These are phyloP conservation scores for Drosophila kanekoi DNA, from an alignment of 2,888 invertebrate genomes.

Conservation along the genomic window DNA sequence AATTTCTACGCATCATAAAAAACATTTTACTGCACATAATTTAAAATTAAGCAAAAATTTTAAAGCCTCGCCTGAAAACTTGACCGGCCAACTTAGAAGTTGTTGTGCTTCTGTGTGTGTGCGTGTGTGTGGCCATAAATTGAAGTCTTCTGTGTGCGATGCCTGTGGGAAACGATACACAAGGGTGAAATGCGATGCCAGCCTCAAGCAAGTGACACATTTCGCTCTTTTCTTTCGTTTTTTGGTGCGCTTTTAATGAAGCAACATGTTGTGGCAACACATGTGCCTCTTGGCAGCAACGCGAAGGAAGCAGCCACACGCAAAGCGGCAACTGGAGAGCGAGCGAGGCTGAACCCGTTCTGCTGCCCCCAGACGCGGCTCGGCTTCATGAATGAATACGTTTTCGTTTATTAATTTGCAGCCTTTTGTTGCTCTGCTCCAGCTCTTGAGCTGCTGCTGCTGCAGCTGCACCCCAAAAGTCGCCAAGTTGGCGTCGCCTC, in stretches of 20 bases:
- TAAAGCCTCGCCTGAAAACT: slow-evolving; percentile 26
- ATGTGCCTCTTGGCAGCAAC: slow-evolving; percentile 52
- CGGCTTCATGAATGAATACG: slow-evolving; percentile 77
- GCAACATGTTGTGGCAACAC: slow-evolving; percentile 71
- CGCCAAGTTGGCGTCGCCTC: slow-evolving; percentile 44
- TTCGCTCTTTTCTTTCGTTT: slow-evolving; percentile 20
- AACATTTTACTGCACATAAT: slow-evolving; percentile 59
- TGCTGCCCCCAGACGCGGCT: slow-evolving; percentile 46
- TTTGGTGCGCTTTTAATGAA: slow-evolving; percentile 55
- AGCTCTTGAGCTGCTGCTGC: slow-evolving; percentile 16
- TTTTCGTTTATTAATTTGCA: slow-evolving; percentile 78
- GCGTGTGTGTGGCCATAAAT: slow-evolving; percentile 53
- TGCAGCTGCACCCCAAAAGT: slow-evolving; percentile 49
- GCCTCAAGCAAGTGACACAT: slow-evolving; percentile 51
- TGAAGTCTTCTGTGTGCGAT: slow-evolving; percentile 23
- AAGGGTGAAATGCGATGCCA: slow-evolving; percentile 48
- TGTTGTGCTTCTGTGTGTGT: slow-evolving; percentile 23
- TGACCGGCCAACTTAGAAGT: slow-evolving; percentile 14
- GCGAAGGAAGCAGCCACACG: slow-evolving; percentile 3
- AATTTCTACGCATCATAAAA: slow-evolving; percentile 56
- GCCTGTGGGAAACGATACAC: slow-evolving; percentile 46
- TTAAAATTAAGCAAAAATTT: slow-evolving; percentile 58
- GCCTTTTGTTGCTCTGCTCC: slow-evolving; percentile 54
- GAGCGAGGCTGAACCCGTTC: slow-evolving; percentile 37
- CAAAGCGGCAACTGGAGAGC: slow-evolving; percentile 21